phyloP scores from a whole-genome alignment of 2,113 vertebrate species.

The Sylvia atricapilla region DNA sequence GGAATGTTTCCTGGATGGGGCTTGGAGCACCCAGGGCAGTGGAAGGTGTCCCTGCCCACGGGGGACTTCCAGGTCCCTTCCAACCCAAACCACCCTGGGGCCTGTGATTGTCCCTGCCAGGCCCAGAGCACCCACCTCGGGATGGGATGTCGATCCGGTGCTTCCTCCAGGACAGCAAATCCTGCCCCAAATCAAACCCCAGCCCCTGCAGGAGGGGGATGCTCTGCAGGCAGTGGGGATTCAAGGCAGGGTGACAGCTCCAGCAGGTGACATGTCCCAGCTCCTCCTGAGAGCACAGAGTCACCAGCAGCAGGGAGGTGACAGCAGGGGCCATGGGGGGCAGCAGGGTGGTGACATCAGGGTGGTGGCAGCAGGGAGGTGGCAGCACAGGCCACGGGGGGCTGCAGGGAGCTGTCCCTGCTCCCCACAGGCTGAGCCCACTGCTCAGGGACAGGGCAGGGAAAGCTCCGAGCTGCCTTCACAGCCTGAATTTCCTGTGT shows the following conservation, averaged over 20 bases:
- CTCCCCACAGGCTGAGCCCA: fast-evolving
- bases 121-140: fast-evolving
- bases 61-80: background rate
- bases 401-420: background rate
- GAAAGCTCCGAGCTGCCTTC: background rate
- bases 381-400: background rate
- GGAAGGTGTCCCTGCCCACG: background rate
- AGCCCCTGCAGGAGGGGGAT: background rate
- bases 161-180: fast-evolving
- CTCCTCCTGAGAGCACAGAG: background rate
- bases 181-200: background rate
- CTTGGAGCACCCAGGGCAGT: background rate
- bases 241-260: background rate
- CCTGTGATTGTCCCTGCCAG: background rate
- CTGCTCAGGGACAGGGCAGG: background rate
- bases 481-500: too few species aligned
- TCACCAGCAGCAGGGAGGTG: background rate
- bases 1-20: fast-evolving
- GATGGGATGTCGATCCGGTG: too few species aligned
- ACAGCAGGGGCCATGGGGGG: too few species aligned
- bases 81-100: background rate
- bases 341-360: too few species aligned
- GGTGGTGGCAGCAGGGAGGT: too few species aligned
- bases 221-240: background rate
- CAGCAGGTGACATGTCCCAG: background rate